Conservation (phyloP, 2,113 vertebrate genomes). For the Sisor rabdophorus region DNA sequence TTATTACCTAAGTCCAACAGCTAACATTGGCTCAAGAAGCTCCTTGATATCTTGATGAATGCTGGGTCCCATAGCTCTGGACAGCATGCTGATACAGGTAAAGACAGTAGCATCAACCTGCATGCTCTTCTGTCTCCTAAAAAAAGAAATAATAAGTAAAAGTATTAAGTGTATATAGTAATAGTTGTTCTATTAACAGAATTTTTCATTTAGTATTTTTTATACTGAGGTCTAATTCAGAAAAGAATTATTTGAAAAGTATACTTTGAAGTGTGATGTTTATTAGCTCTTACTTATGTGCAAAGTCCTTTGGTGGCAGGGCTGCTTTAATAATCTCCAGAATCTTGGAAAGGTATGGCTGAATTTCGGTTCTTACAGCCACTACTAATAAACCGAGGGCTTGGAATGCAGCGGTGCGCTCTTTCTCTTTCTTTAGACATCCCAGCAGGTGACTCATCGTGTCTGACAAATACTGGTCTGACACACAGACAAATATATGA, state of each 20-base stretch:
- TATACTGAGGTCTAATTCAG: neutral
- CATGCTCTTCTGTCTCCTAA: constrained; percentile 92
- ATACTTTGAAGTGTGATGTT: neutral
- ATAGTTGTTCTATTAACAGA: no score
- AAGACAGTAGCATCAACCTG: constrained; percentile 98
- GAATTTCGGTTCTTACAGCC: constrained; percentile 88
- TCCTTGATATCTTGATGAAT: constrained; percentile 98
- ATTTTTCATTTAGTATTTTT: no score
- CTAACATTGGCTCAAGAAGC: constrained; percentile 94
- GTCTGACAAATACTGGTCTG: constrained; percentile 93
- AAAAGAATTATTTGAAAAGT: neutral
- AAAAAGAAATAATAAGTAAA: neutral
- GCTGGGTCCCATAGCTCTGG: constrained; percentile 91
- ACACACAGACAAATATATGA: constrained; percentile 3
- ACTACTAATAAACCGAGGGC: constrained; percentile 92
- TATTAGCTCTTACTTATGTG: constrained; percentile 83
- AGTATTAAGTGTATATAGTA: no score
- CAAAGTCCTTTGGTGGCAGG: constrained; percentile 94
- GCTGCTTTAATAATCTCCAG: constrained; percentile 96
- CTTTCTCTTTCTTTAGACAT: constrained; percentile 95
- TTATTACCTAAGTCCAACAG: constrained; percentile 89
- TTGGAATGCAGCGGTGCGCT: constrained; percentile 91
- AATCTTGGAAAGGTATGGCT: constrained; percentile 87
- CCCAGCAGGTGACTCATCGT: constrained; percentile 93
- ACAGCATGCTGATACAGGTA: constrained; percentile 97